Evolutionary conservation across 2,888 invertebrate genomes (phyloP).

Genomic region (Lysandra bellargus): DNA sequence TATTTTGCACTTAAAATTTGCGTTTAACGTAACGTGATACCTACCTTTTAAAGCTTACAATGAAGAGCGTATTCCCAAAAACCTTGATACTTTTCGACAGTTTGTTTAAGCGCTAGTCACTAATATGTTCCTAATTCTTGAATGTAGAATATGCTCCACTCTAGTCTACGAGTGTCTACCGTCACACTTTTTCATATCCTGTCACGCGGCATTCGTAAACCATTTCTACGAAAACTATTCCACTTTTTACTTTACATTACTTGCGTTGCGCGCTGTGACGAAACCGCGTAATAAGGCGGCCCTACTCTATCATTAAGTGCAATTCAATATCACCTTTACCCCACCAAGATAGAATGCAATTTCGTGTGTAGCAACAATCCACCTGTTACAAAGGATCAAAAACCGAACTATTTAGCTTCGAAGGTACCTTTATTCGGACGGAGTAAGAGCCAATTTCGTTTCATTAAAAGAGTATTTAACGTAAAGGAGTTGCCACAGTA

Average conservation of each 20-base stretch:
- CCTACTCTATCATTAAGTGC: conserved; percentile 50
- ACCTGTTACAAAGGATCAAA: conserved; percentile 71
- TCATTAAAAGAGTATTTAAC: background rate
- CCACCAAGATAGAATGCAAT: conserved; percentile 46
- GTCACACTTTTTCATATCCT: conserved; percentile 33
- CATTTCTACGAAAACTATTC: conserved; percentile 56
- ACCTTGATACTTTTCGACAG: background rate
- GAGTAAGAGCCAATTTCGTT: background rate
- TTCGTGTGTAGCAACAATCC: conserved; percentile 51
- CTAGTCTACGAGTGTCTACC: background rate
- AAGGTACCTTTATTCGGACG: background rate
- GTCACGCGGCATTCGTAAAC: conserved; percentile 53
- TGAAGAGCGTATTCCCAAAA: background rate
- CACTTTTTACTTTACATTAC: conserved; percentile 49
- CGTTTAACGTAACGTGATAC: too few species aligned
- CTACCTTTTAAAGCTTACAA: background rate
- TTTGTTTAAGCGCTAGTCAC: background rate
- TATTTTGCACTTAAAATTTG: too few species aligned
- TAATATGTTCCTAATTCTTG: background rate
- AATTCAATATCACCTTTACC: conserved; percentile 53
- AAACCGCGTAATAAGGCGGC: conserved; percentile 61
- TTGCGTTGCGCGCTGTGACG: conserved; percentile 51
- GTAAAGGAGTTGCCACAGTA: conserved; percentile 53
- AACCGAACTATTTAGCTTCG: conserved; percentile 39
- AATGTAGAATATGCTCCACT: background rate